Conservation (phyloP, 2,797 vertebrate species). For the Zenarchopterus dispar region DNA sequence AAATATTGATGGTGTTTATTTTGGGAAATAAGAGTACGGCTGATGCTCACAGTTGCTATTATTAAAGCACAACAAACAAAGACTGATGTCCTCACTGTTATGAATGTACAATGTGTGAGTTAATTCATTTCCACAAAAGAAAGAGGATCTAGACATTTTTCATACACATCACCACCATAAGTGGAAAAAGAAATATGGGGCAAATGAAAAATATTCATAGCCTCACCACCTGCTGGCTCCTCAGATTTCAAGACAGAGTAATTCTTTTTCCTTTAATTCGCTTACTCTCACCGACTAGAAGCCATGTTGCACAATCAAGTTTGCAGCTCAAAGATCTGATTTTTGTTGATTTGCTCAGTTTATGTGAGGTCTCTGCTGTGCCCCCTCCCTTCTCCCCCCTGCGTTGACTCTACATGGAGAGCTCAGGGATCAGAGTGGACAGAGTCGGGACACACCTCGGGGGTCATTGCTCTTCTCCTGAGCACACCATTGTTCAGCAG, state of each 20-base stretch:
- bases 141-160: constrained; percentile 30
- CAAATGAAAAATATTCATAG: not conserved
- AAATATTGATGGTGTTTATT: constrained; percentile 62
- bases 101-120: constrained; percentile 30
- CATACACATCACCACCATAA: constrained; percentile 12
- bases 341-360: constrained; percentile 27
- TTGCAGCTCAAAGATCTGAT: constrained; percentile 7
- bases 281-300: not conserved
- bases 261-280: not conserved
- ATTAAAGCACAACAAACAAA: constrained; percentile 61
- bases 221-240: not conserved
- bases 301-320: not conserved
- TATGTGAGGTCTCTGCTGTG: constrained; percentile 18
- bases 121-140: constrained; percentile 15
- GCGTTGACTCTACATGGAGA: constrained; percentile 45
- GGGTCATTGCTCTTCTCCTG: constrained; percentile 73
- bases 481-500: constrained; percentile 67
- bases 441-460: constrained; percentile 32
- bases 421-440: constrained; percentile 66
- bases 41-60: constrained; percentile 51
- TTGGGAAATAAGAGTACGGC: constrained; percentile 52
- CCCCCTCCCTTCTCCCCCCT: constrained; percentile 8
- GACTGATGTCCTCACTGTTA: constrained; percentile 23
- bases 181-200: not conserved
- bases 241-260: not conserved